Conservation (phyloP, 2,888 invertebrate species). For the Andrena flavipes region DNA sequence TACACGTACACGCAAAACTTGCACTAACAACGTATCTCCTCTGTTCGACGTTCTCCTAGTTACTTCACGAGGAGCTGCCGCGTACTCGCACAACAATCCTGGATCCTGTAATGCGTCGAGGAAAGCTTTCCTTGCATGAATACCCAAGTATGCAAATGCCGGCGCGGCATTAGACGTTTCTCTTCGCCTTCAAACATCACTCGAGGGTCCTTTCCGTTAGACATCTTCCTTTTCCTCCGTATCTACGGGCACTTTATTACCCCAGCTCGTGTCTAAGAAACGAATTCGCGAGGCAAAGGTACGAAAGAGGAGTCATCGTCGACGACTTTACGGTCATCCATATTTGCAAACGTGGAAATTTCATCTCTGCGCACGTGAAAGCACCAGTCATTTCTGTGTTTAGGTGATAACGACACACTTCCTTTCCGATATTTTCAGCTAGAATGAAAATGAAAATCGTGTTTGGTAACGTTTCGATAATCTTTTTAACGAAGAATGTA, state of each 20-base stretch:
- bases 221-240: not conserved
- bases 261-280: not conserved
- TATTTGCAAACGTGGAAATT: not conserved
- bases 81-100: conserved; percentile 75
- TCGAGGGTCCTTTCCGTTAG: conserved; percentile 55
- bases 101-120: conserved; percentile 75
- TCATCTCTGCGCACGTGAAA: not conserved
- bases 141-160: conserved; percentile 81
- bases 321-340: not conserved
- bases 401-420: too few relatives aligned
- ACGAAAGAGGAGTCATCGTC: not conserved
- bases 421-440: too few relatives aligned
- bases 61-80: conserved; percentile 60
- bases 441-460: too few relatives aligned
- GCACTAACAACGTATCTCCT: conserved; percentile 53
- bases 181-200: conserved; percentile 69
- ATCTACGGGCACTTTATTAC: conserved; percentile 13
- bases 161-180: conserved; percentile 74
- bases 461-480: too few relatives aligned
- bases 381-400: too few relatives aligned
- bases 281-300: not conserved
- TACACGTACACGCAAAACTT: conserved; percentile 8
- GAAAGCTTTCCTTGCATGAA: conserved; percentile 78
- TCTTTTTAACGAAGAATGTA: too few relatives aligned
- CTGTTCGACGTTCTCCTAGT: conserved; percentile 60